Base-by-base conservation (phyloP, 1,140 invertebrate genomes). In the Zeugodacus cucurbitae region DNA sequence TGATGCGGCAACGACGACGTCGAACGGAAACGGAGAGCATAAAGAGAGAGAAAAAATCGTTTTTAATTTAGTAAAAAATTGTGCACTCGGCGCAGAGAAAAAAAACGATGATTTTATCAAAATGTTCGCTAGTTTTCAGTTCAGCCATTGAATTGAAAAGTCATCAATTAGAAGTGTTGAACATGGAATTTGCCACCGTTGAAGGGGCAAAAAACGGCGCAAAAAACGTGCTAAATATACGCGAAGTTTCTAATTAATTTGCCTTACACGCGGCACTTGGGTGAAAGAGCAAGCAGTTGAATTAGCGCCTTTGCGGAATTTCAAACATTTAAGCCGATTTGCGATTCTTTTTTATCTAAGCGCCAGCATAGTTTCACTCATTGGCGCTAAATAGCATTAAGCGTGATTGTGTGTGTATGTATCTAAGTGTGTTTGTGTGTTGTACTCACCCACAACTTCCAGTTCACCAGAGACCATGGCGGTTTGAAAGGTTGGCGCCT, bases 401-500 rank as follows among this genome's bases (percentile, higher is more conserved):
- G 10, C 78, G 20, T 29, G n/a, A 48, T 22, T 82, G 10, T 29
- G 14, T 6, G 8, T 20, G n/a, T 48, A 5, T 37, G 37, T 78
- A 44, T n/a, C n/a, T n/a, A n/a, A n/a, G n/a, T 78, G 3, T 44
- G 22, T 11, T 14, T 26, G 74, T 48, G n/a, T 82, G 10, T 17
- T n/a, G 22, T 89, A 88, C 93, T 96, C 94, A 97, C 97, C 96
- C 62, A 96, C 96, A 87, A 97, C 95, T 90, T 96, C 95, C 95
- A 97, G 96, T 89, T 95, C 94, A 74, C 95, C 95, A 88, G 95
- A 95, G 88, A 96, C 95, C 90, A 96, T 95, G 3, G 95, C 95
- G 0, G 97, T 98, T 92, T 97, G 96, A 93, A 98, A 98, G 64
- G 96, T 97, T 2, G 97, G 97, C 20, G 96, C 96, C 93, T 98